Percentiles rank a stretch among this genome's conserved stretches.
Conservation (phyloP, 2,888 invertebrate species). For the Calameuta filiformis region DNA sequence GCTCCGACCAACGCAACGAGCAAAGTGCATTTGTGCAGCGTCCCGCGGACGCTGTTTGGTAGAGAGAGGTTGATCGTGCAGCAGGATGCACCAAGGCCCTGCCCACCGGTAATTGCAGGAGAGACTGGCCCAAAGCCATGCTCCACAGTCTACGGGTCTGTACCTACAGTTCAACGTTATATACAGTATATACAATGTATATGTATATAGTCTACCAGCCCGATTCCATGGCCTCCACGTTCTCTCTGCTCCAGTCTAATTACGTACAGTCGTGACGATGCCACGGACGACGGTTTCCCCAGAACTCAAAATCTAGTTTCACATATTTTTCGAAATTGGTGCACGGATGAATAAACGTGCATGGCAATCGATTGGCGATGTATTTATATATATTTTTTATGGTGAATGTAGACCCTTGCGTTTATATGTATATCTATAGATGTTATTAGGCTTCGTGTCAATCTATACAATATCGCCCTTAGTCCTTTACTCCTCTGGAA, state of each 20-base stretch:
- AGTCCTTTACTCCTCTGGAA: neutral
- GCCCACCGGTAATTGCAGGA: constrained; percentile 47
- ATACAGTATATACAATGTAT: neutral
- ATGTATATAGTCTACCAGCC: neutral
- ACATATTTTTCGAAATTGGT: neutral
- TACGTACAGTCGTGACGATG: constrained; percentile 10
- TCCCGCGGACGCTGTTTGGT: constrained; percentile 14
- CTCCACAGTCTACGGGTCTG: neutral
- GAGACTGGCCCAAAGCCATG: constrained; percentile 33
- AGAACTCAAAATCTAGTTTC: neutral
- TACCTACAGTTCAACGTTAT: neutral
- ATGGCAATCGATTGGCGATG: neutral
- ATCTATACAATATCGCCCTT: neutral
- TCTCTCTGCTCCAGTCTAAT: constrained; percentile 23
- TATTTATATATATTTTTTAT: neutral
- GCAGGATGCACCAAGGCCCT: constrained; percentile 33
- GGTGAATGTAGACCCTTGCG: neutral
- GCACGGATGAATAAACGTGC: neutral
- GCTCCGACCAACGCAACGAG: neutral
- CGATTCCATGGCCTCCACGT: constrained; percentile 8
- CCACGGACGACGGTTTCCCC: neutral
- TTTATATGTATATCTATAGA: neutral
- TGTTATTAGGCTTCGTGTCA: neutral
- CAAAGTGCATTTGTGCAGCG: constrained; percentile 34
- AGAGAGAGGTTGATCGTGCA: constrained; percentile 27